Evolutionary conservation across 2,888 invertebrate genomes (phyloP).

Genomic region (Isoperla grammatica): DNA sequence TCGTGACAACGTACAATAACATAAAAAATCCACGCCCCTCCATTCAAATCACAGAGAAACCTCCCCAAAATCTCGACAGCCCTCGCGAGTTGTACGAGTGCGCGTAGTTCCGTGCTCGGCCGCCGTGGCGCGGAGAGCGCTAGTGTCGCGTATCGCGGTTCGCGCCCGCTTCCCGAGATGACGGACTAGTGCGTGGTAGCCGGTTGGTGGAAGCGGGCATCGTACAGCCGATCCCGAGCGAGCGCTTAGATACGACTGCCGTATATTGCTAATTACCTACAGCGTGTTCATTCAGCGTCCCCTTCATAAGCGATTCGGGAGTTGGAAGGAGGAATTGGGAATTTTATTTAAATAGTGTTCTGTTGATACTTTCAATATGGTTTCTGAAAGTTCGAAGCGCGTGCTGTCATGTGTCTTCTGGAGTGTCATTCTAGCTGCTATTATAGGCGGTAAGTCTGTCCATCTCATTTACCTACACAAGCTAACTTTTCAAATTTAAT

Average conservation of each 20-base stretch:
- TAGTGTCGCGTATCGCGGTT: neutral
- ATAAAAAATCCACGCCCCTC: neutral
- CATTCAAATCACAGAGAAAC: neutral
- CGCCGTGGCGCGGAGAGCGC: neutral
- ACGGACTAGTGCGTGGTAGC: neutral
- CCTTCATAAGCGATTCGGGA: no score
- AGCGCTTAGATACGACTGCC: no score
- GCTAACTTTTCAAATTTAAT: no score
- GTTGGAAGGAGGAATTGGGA: no score
- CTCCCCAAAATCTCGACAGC: neutral
- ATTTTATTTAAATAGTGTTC: no score
- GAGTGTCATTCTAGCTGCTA: neutral
- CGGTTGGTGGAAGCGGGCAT: neutral
- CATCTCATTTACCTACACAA: no score
- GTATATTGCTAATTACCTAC: no score
- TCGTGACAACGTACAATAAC: neutral
- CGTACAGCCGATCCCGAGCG: no score
- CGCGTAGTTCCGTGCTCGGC: neutral
- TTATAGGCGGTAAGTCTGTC: neutral
- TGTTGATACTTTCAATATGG: no score
- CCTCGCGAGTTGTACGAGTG: no score
- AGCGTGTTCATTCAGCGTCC: no score
- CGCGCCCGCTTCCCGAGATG: neutral
- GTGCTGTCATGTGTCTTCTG: constrained; percentile 3
- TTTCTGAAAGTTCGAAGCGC: no score